Conservation (phyloP, 1,140 invertebrate genomes). For the Papilio xuthus region DNA sequence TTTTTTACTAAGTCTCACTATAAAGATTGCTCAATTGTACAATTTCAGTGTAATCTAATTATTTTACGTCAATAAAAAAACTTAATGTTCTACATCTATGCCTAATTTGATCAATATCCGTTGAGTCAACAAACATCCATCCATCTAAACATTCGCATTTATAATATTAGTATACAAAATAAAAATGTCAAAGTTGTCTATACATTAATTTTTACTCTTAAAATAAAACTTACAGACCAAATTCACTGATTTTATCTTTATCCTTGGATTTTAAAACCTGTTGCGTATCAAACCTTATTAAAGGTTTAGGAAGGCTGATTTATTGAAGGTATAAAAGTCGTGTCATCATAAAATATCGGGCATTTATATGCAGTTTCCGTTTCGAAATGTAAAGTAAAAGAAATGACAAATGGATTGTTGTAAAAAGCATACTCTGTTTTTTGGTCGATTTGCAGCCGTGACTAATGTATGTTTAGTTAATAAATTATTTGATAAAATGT, state of each 20-base stretch:
- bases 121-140: no score
- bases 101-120: no score
- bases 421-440: neutral
- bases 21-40: no score
- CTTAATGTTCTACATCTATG: no score
- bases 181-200: no score
- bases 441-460: slow-evolving; percentile 1
- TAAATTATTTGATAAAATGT: neutral
- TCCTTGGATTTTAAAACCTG: neutral
- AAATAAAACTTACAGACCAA: neutral
- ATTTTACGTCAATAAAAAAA: no score
- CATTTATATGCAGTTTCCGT: neutral
- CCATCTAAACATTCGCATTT: no score
- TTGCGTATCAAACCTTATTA: neutral
- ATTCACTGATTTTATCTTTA: no score
- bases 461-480: neutral
- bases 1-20: no score
- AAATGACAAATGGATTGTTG: neutral
- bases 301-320: neutral
- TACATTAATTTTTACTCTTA: neutral
- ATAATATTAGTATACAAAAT: no score
- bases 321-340: neutral
- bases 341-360: neutral
- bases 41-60: no score
- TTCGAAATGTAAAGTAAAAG: neutral